phyloP scores from a whole-genome alignment of 2,888 invertebrate species.

The Tenthredo distinguenda region DNA sequence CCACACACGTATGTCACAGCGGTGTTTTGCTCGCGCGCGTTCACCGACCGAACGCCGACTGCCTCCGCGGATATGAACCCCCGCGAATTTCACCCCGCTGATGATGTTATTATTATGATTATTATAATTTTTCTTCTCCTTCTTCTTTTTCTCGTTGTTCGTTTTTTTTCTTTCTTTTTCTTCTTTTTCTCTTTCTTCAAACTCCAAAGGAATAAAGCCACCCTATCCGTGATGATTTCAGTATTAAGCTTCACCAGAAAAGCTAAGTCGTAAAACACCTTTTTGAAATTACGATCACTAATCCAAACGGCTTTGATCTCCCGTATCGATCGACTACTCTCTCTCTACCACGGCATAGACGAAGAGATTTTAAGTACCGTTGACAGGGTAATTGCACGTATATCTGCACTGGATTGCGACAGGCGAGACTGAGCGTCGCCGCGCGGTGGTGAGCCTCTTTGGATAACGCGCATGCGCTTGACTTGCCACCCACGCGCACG shows the following conservation, averaged over 20 bases:
- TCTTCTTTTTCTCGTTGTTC: background rate
- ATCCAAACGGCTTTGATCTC: background rate
- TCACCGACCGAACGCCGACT: slow-evolving; percentile 29
- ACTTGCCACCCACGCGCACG: slow-evolving; percentile 47
- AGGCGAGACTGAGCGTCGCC: slow-evolving; percentile 76
- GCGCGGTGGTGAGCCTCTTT: slow-evolving; percentile 60
- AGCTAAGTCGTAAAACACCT: slow-evolving; percentile 1
- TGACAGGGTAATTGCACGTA: slow-evolving; percentile 73
- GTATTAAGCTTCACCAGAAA: background rate
- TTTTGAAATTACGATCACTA: slow-evolving; percentile 10
- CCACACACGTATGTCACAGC: slow-evolving; percentile 15
- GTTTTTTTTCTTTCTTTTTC: background rate
- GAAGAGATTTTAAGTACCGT: slow-evolving; percentile 56
- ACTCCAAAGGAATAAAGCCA: background rate
- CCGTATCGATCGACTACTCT: slow-evolving; percentile 14
- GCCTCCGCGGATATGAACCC: background rate
- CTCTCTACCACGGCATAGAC: slow-evolving; percentile 24
- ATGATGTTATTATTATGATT: background rate
- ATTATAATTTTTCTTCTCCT: background rate
- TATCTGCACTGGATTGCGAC: slow-evolving; percentile 74
- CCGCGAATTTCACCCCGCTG: background rate
- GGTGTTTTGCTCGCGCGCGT: slow-evolving; percentile 9
- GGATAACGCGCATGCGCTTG: slow-evolving; percentile 68
- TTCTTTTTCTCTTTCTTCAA: background rate
- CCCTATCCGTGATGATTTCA: slow-evolving; percentile 5